Evolutionary conservation across 2,113 vertebrate species (phyloP).

Genomic region (Melanerpes formicivorus): DNA sequence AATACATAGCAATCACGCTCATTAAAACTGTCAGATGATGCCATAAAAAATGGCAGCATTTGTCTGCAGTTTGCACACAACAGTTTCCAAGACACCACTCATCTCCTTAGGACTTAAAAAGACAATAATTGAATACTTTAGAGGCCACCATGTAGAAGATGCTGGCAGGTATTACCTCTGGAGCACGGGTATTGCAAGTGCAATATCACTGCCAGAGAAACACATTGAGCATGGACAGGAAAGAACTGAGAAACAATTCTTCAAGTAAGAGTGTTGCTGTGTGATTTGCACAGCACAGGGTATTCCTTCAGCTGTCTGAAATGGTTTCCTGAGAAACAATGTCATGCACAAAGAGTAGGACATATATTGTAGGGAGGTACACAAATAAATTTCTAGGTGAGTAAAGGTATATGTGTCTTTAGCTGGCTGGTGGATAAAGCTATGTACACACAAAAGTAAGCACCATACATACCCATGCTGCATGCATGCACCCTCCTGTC

Average conservation of each 20-base stretch:
- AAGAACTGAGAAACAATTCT: neutral
- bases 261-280: neutral
- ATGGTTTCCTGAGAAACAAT: neutral
- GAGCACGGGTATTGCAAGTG: neutral
- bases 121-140: neutral
- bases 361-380: accelerated
- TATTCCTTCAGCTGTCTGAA: neutral
- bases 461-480: accelerated
- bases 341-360: neutral
- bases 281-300: neutral
- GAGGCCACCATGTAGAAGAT: neutral
- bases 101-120: neutral
- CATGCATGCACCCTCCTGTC: neutral
- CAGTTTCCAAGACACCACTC: neutral
- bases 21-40: accelerated
- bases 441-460: accelerated
- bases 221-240: accelerated
- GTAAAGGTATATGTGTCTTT: neutral
- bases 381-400: neutral
- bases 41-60: neutral
- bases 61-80: neutral
- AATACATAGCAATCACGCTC: neutral
- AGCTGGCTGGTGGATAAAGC: neutral
- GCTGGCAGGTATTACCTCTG: neutral
- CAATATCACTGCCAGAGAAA: accelerated